Base-by-base conservation (phyloP, 1,140 invertebrate genomes). In the Akabosia matsudoensis region DNA sequence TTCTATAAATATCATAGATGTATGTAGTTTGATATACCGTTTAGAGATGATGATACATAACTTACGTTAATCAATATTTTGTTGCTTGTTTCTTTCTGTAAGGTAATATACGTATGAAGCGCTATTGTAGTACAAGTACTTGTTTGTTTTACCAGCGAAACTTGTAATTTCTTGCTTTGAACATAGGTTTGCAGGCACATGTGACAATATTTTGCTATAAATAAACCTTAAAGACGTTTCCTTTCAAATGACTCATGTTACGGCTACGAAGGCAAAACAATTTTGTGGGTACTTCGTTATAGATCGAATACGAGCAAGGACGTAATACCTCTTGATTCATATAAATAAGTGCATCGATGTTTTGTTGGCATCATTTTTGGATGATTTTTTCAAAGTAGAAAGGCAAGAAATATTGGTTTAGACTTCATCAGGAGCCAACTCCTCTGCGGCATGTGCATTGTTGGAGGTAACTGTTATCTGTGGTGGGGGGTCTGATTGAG, bases 401-500 rank as follows among this genome's bases (percentile, higher is more conserved):
- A 31, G 45, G 71, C 18, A 18, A 1, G 33, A 37, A 34, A 52
- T n/a, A n/a, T n/a, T n/a, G 24, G 33, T 56, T 79, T 54, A 82
- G 52, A 82, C 82, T 82, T 82, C 82, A 77, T 82, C 82, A 7
- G 82, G 80, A 14, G 79, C 82, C 78, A 82, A 72, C 22, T 80
- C 74, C 26, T 82, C 79, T n/a, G 79, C 34, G 45, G 76, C 67
- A 34, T 80, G 77, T 26, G 75, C 71, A 73, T 76, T 79, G 34
- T 72, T 77, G 31, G 51, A 74, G 61, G 76, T 70, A 28, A 71
- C 74, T 30, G 75, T 74, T 18, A 78, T 54, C 45, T 75, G 75
- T 0, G 54, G 54, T 16, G 79, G 79, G 1, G 77, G 76, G 28
- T 79, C 73, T 64, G 73, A 77, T 26, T 67, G 14, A 31, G 76